A percentile compares a stretch with the other conserved stretches of the same genome.
These are phyloP conservation scores for Malurus leucopterus DNA, from an alignment of 2,797 vertebrate species.

Conservation along the genomic window DNA sequence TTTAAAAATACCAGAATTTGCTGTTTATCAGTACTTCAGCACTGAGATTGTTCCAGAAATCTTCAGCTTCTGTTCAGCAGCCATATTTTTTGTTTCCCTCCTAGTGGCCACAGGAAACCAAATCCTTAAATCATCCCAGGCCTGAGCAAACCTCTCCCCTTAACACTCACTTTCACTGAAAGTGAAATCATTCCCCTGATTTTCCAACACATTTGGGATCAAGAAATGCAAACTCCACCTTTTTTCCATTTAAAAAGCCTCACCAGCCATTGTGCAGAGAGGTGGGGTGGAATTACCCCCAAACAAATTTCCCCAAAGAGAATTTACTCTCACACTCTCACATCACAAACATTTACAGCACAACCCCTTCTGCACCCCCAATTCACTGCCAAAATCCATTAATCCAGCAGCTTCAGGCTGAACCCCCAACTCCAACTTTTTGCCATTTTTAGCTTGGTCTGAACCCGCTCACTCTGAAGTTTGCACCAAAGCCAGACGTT, in stretches of 20 bases:
- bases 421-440: background rate
- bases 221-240: background rate
- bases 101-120: background rate
- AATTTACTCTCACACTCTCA: fast-evolving
- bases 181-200: background rate
- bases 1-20: background rate
- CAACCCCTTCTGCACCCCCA: background rate
- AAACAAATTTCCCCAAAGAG: fast-evolving
- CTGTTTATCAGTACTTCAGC: background rate
- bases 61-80: fast-evolving
- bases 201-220: background rate
- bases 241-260: background rate
- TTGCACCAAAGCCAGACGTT: background rate
- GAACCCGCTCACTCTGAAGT: background rate
- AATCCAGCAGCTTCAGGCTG: background rate
- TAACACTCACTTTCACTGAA: fast-evolving
- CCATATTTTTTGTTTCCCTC: background rate
- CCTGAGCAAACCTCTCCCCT: background rate
- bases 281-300: background rate
- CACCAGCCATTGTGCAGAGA: fast-evolving
- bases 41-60: background rate
- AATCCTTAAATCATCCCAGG: fast-evolving
- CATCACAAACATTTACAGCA: fast-evolving
- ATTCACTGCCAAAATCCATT: fast-evolving
- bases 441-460: background rate